phyloP scores from a whole-genome alignment of 37 sponge, comb jelly and placozoan species.

The Hormiphora californensis region DNA sequence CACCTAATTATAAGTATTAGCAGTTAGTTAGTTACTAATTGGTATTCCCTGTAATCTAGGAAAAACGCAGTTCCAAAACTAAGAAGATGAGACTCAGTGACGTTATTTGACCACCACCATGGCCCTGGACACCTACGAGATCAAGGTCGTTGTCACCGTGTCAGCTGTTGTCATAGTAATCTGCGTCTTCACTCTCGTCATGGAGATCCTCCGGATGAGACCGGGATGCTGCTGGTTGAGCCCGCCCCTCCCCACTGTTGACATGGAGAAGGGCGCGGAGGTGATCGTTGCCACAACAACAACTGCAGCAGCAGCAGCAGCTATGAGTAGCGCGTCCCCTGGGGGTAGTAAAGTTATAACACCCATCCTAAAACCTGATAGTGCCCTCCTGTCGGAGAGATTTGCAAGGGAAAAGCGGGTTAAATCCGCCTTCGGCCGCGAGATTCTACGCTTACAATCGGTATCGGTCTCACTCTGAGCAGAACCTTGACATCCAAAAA shows the following conservation, averaged over 20 bases:
- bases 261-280: constrained; percentile 15
- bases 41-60: no score
- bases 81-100: no score
- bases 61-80: no score
- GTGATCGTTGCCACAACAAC: no score
- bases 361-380: constrained; percentile 24
- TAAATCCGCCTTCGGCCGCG: constrained; percentile 28
- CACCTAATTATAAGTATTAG: no score
- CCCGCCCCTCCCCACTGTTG: neutral
- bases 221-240: constrained; percentile 47
- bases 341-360: neutral
- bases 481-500: neutral
- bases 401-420: neutral
- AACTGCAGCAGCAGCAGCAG: neutral
- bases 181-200: constrained; percentile 12
- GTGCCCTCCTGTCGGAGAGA: neutral
- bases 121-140: constrained; percentile 46
- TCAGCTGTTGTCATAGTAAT: constrained; percentile 23
- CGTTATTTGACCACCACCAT: neutral
- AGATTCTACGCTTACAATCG: constrained; percentile 40
- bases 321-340: neutral
- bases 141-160: constrained; percentile 14
- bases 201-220: constrained; percentile 31
- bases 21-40: no score
- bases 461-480: neutral